Base-by-base conservation (phyloP, 2,113 vertebrate species). In the Dendropsophus ebraccatus region DNA sequence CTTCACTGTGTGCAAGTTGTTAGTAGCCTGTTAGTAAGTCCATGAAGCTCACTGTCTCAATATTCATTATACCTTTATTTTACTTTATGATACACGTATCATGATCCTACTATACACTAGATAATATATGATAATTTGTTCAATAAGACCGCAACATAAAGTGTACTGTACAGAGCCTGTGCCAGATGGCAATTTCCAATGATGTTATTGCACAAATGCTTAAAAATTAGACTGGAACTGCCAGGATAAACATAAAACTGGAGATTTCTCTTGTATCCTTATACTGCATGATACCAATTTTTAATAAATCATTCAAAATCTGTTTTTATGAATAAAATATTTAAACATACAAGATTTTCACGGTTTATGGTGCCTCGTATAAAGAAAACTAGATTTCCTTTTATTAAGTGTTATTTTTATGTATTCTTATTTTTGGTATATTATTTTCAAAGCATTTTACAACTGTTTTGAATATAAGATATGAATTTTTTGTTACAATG, bases 281-380 rank as follows among this genome's bases (percentile, higher is more conserved):
- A 93, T 94, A 94, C 93, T 96, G 96, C 95, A 96, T 96, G 96
- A 95, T 92, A 95, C 92, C 92, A 90, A 95, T 96, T 96, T 96
- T 96, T 96, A 96, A 96, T 94, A 96, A 95, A 96, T 93, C 95
- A 94, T 96, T 95, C 69, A 60, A 49, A 94, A 95, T 95, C 92
- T 94, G 94, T 95, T 95, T 95, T 97, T 96, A 95, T 94, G 94
- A 96, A 95, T 95, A 96, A 96, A 95, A 95, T 92, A 90, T 87
- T 90, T 87, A 89, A 92, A 94, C 92, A 60, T 41, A 77, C 60
- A 19, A 32, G 60, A 76, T 41, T 65, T 14, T 70, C 47, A 82
- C 45, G 14, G 50, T 70, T 69, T 82, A 70, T 82, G n/a, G 41
- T 69, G n/a, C 62, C 25, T 79, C 1, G 35, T 25, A 45, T 45